phyloP scores from a whole-genome alignment of 2,113 vertebrate species.

The Bagarius yarrelli region DNA sequence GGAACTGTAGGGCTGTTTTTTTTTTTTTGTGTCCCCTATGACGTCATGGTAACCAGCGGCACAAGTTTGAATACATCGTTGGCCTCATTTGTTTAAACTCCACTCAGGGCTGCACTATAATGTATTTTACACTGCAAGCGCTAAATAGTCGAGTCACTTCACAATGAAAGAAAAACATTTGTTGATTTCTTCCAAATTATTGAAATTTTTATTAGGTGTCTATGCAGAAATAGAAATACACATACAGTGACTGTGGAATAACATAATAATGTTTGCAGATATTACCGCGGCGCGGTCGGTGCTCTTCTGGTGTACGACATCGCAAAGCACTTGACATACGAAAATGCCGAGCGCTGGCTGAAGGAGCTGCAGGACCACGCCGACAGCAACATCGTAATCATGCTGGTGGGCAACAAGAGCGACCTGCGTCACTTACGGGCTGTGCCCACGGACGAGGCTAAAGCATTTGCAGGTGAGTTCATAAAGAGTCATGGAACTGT shows the following conservation, averaged over 20 bases:
- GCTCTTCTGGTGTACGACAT: slow-evolving; percentile 84
- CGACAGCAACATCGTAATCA: slow-evolving; percentile 83
- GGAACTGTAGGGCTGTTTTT: background rate
- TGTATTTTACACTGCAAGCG: background rate
- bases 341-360: slow-evolving; percentile 83
- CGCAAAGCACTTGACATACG: slow-evolving; percentile 83
- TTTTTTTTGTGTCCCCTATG: background rate
- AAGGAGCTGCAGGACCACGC: slow-evolving; percentile 87
- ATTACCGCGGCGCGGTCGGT: slow-evolving; percentile 81
- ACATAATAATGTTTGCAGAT: slow-evolving; percentile 61
- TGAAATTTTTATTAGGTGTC: too few species aligned
- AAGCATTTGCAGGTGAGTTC: slow-evolving; percentile 74
- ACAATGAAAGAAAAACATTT: background rate
- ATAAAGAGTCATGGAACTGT: background rate
- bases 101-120: background rate
- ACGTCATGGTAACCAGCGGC: background rate
- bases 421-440: slow-evolving; percentile 80
- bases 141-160: background rate
- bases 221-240: background rate
- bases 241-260: background rate
- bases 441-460: slow-evolving; percentile 79
- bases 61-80: background rate
- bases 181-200: background rate
- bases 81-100: slow-evolving; percentile 11
- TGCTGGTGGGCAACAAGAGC: slow-evolving; percentile 86